These are phyloP conservation scores for Lophotis ruficrista DNA, from an alignment of 2,113 vertebrate genomes.

Conservation along the genomic window DNA sequence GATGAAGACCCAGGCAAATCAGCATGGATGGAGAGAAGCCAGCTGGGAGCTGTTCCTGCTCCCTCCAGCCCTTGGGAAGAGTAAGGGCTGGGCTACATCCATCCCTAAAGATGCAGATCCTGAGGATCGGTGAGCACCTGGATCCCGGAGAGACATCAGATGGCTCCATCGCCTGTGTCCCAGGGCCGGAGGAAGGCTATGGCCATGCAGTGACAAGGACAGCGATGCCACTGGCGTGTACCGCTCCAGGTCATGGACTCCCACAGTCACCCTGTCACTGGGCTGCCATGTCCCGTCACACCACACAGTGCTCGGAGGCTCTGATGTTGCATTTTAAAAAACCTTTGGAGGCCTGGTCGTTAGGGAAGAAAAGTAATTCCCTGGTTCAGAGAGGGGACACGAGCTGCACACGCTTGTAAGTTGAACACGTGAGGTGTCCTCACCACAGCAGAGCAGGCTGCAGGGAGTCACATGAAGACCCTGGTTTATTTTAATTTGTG, in stretches of 20 bases:
- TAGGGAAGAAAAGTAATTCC: not conserved
- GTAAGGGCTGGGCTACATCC: not conserved
- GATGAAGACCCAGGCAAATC: not conserved
- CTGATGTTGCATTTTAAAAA: not conserved
- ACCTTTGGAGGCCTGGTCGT: not conserved
- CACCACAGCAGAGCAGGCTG: too few relatives aligned
- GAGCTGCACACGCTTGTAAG: not conserved
- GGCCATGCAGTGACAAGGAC: not conserved
- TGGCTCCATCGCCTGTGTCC: accelerated
- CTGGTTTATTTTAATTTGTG: not conserved
- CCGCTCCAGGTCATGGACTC: not conserved
- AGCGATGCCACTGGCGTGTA: accelerated
- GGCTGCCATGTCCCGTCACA: not conserved
- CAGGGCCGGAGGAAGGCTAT: not conserved
- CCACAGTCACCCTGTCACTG: accelerated
- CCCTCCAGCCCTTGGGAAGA: not conserved
- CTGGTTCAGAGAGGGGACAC: not conserved
- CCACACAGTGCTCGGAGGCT: not conserved
- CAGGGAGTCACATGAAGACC: not conserved
- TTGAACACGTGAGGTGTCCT: not conserved
- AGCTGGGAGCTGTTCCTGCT: not conserved
- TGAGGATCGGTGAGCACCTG: not conserved
- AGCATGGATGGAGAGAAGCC: accelerated
- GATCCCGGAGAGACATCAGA: not conserved
- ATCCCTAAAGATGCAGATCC: not conserved